Percentiles rank a stretch among this genome's conserved stretches.
These are phyloP conservation scores for Sparidentex hasta DNA, from an alignment of 2,797 vertebrate species.

Conservation along the genomic window DNA sequence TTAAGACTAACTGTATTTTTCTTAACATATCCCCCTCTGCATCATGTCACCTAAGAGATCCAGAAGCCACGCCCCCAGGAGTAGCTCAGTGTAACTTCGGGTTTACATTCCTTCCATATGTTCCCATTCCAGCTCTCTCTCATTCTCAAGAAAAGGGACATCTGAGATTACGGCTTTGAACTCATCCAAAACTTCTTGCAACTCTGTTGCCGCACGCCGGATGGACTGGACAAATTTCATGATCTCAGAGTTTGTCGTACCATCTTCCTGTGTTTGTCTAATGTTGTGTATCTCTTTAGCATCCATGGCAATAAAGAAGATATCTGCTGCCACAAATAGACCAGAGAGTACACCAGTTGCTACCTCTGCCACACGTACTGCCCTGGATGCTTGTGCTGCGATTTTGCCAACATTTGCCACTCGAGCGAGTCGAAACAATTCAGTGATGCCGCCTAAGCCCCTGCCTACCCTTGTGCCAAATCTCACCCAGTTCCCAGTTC, in stretches of 20 bases:
- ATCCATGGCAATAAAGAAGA: background rate
- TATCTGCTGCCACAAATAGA: background rate
- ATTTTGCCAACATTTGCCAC: background rate
- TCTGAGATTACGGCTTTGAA: accelerated
- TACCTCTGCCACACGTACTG: background rate
- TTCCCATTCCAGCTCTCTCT: background rate
- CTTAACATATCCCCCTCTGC: no score
- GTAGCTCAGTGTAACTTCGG: background rate
- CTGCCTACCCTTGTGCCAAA: background rate
- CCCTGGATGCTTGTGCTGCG: background rate
- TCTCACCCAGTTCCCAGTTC: background rate
- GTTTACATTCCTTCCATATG: background rate
- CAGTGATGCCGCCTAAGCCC: background rate
- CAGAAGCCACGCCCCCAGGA: no score
- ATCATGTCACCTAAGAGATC: no score
- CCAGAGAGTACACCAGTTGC: background rate
- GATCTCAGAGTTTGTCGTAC: background rate
- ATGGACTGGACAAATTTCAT: background rate
- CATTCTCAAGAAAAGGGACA: background rate
- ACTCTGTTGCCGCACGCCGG: background rate
- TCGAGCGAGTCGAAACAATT: background rate
- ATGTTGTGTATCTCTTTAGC: background rate
- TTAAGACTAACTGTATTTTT: no score
- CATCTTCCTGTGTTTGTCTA: background rate
- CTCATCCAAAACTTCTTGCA: background rate